Conservation (phyloP, 2,888 invertebrate genomes). For the Diachrysia chrysitis region DNA sequence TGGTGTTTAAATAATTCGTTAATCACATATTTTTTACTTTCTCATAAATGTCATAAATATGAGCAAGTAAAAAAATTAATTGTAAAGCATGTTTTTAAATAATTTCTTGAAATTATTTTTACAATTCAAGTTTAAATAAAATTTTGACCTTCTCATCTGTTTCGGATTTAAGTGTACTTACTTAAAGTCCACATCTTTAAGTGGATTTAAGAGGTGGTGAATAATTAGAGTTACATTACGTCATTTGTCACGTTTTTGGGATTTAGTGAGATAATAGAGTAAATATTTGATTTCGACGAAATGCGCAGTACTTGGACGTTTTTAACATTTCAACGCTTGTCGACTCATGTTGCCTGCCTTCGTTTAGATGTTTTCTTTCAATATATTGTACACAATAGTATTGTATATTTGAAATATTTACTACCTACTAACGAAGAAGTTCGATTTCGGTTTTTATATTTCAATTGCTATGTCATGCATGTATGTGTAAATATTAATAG, state of each 20-base stretch:
- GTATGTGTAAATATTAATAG: too few relatives aligned
- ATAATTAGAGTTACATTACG: conserved; percentile 1
- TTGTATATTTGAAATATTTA: too few relatives aligned
- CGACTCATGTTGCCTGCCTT: not conserved
- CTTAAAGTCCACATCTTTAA: conserved; percentile 4
- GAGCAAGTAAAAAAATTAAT: too few relatives aligned
- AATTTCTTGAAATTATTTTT: not conserved
- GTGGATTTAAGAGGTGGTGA: conserved; percentile 2
- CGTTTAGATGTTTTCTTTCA: too few relatives aligned
- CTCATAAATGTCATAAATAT: too few relatives aligned
- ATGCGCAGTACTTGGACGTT: not conserved
- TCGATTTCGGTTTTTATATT: too few relatives aligned
- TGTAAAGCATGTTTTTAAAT: too few relatives aligned
- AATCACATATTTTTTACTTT: too few relatives aligned
- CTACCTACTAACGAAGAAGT: too few relatives aligned
- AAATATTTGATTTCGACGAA: not conserved
- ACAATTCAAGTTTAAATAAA: not conserved
- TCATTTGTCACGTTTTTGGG: not conserved
- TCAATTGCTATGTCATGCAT: too few relatives aligned
- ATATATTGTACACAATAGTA: too few relatives aligned
- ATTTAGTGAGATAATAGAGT: not conserved
- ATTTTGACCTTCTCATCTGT: conserved; percentile 4
- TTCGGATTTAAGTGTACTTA: conserved; percentile 4
- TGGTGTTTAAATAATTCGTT: not conserved
- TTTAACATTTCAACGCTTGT: not conserved